Conservation (phyloP, 2,113 vertebrate species). For the Phalacrocorax aristotelis region DNA sequence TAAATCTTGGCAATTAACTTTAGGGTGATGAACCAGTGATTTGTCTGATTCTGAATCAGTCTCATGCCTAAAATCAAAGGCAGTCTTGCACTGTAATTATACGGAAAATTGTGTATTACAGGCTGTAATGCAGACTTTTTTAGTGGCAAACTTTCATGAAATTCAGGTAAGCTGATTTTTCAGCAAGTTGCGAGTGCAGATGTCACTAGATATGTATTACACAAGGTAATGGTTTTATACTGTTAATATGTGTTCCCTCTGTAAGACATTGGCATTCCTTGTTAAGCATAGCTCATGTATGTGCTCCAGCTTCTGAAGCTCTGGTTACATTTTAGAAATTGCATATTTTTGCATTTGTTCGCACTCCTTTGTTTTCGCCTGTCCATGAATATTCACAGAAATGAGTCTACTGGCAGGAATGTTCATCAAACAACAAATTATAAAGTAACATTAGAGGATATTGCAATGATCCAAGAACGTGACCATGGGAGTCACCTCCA, state of each 20-base stretch:
- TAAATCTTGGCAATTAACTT: not conserved
- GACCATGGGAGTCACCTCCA: not conserved
- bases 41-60: not conserved
- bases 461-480: not conserved
- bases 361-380: not conserved
- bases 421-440: not conserved
- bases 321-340: not conserved
- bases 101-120: not conserved
- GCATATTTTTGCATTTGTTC: conserved; percentile 40
- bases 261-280: not conserved
- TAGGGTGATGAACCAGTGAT: not conserved
- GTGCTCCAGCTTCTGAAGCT: not conserved
- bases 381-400: not conserved
- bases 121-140: not conserved
- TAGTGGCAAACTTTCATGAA: not conserved
- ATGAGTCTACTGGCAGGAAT: not conserved
- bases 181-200: not conserved
- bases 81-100: not conserved
- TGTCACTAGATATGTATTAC: not conserved
- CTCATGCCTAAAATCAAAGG: not conserved
- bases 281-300: not conserved
- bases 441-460: not conserved
- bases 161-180: not conserved
- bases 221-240: not conserved
- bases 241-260: not conserved